Conservation (phyloP, 2,113 vertebrate genomes). For the Chaetura pelagica region DNA sequence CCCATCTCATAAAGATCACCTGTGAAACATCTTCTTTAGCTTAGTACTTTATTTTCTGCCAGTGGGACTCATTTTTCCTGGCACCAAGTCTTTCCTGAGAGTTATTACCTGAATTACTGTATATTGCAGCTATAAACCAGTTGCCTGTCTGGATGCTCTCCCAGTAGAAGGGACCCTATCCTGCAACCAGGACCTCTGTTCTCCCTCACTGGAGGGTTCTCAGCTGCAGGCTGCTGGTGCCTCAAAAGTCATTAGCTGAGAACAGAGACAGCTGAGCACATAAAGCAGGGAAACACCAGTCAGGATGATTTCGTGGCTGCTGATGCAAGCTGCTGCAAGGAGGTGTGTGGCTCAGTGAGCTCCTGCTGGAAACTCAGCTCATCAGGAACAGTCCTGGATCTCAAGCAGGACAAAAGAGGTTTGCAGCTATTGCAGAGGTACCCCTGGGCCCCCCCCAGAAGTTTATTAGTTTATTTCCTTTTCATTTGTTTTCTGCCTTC, state of each 20-base stretch:
- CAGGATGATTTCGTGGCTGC: not conserved
- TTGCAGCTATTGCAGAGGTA: too few species aligned
- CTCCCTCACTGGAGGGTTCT: not conserved
- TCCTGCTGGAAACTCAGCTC: not conserved
- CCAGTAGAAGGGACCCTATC: not conserved
- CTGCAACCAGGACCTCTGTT: not conserved
- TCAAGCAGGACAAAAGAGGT: not conserved
- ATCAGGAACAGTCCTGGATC: not conserved
- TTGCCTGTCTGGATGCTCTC: not conserved
- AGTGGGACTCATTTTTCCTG: not conserved
- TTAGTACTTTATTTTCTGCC: not conserved
- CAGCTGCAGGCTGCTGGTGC: not conserved
- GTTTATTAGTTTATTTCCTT: not conserved
- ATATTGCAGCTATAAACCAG: not conserved
- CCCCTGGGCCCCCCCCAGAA: not conserved
- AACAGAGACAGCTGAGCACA: not conserved
- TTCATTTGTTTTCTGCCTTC: not conserved
- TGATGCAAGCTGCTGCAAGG: not conserved
- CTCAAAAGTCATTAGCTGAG: fast-evolving
- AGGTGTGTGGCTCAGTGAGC: fast-evolving
- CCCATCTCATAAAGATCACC: not conserved
- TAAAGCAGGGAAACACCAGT: not conserved
- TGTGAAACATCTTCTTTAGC: not conserved
- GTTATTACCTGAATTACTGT: not conserved
- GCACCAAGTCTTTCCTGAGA: not conserved